A percentile compares a stretch with the other conserved stretches of the same genome.
These are phyloP conservation scores for Calephelis nemesis DNA, from an alignment of 1,140 invertebrate species.

Conservation along the genomic window DNA sequence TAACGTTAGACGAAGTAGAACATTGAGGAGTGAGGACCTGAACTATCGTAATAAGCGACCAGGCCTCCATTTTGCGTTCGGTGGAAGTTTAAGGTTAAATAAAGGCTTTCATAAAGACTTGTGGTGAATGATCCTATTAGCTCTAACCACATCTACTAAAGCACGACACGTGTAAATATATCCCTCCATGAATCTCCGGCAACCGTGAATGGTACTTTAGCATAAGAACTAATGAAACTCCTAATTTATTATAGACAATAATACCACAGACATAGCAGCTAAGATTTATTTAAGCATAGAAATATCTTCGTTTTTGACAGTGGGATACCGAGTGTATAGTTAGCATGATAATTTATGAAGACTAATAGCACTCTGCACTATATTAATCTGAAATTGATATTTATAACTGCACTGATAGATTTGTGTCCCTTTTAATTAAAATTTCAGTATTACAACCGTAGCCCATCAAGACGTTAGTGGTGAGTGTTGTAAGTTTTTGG, in stretches of 20 bases:
- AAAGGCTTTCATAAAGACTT: slow-evolving; percentile 66
- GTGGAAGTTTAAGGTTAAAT: slow-evolving; percentile 71
- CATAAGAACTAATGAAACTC: neutral
- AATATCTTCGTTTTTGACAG: slow-evolving; percentile 71
- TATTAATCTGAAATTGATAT: slow-evolving; percentile 44
- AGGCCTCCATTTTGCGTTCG: slow-evolving; percentile 61
- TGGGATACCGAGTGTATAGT: slow-evolving; percentile 60
- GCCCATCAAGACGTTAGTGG: slow-evolving; percentile 70
- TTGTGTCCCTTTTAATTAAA: slow-evolving; percentile 61
- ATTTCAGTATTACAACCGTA: slow-evolving; percentile 75
- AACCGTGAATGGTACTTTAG: slow-evolving; percentile 52
- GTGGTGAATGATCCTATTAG: slow-evolving; percentile 53
- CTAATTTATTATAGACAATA: slow-evolving; percentile 6
- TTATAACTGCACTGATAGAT: slow-evolving; percentile 66
- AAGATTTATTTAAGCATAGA: slow-evolving; percentile 25
- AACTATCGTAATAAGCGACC: slow-evolving; percentile 55
- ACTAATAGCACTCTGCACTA: slow-evolving; percentile 74
- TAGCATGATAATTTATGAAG: slow-evolving; percentile 58
- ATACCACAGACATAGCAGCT: neutral
- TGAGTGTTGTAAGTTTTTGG: slow-evolving; percentile 74
- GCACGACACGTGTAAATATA: slow-evolving; percentile 48
- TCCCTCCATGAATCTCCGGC: slow-evolving; percentile 44
- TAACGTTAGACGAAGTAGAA: slow-evolving; percentile 68
- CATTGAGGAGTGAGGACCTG: slow-evolving; percentile 58
- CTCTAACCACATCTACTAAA: slow-evolving; percentile 43